phyloP scores from a whole-genome alignment of 2,888 invertebrate genomes.

The Cheilosia impressa region DNA sequence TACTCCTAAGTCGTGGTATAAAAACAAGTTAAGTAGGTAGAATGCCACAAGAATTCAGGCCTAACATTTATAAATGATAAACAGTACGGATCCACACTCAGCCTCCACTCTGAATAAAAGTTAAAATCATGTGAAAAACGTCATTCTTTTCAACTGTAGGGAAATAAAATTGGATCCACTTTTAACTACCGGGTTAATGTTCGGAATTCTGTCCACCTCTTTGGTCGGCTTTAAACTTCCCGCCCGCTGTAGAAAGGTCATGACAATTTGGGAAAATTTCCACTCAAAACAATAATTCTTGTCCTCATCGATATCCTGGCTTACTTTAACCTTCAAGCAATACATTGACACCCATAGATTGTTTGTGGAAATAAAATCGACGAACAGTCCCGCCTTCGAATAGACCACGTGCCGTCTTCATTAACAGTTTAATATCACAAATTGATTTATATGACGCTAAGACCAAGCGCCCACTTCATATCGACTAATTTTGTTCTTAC shows the following conservation, averaged over 20 bases:
- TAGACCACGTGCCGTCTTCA: conserved; percentile 22
- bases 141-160: no score
- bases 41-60: no score
- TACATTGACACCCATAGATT: conserved; percentile 1
- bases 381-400: neutral
- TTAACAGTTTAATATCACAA: conserved; percentile 51
- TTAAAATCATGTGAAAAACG: no score
- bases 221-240: neutral
- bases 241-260: neutral
- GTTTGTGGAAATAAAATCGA: neutral
- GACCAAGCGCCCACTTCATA: conserved; percentile 11
- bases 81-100: no score
- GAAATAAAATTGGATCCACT: no score
- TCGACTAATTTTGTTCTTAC: conserved; percentile 2
- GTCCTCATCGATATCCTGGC: neutral
- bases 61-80: no score
- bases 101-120: no score
- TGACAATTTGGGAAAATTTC: neutral
- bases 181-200: neutral
- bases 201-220: neutral
- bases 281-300: neutral
- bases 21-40: no score
- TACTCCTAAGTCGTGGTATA: no score
- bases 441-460: conserved; percentile 33
- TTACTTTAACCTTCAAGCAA: neutral